phyloP scores from a whole-genome alignment of 64 coral and sea anemone species.

The Pocillopora damicornis region DNA sequence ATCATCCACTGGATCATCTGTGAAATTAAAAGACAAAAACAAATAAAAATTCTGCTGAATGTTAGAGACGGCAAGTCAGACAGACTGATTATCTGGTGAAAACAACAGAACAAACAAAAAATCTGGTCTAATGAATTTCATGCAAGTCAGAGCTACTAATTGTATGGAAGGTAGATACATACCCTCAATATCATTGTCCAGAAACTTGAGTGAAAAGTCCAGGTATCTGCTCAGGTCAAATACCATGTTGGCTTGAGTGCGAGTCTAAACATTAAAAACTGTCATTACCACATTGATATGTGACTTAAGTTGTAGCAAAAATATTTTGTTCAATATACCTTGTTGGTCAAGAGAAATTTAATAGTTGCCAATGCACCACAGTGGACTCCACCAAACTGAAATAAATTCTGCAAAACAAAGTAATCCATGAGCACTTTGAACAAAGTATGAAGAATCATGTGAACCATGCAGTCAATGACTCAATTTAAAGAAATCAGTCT shows the following conservation, averaged over 20 bases:
- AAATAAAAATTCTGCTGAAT: too few species aligned
- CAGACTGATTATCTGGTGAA: background rate
- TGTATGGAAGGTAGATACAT: background rate
- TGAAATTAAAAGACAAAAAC: background rate
- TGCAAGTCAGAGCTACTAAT: too few species aligned
- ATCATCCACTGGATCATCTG: constrained; percentile 60
- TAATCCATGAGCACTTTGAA: background rate
- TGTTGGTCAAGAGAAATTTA: constrained; percentile 70
- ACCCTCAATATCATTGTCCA: constrained; percentile 60
- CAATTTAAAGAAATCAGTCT: too few species aligned
- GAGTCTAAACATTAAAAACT: constrained; percentile 47
- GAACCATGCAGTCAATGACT: too few species aligned
- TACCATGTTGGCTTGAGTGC: constrained; percentile 79
- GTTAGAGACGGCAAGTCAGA: too few species aligned
- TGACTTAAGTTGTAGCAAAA: background rate
- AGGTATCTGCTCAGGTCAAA: constrained; percentile 81
- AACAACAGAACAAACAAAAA: background rate
- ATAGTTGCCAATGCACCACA: constrained; percentile 84
- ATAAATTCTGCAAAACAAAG: constrained; percentile 49
- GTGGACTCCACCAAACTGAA: constrained; percentile 85
- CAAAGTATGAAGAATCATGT: too few species aligned
- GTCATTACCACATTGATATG: background rate
- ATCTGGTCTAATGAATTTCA: too few species aligned
- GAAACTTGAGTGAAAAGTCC: constrained; percentile 81
- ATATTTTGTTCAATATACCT: constrained; percentile 22